Conservation (phyloP, 2,888 invertebrate genomes). For the Pollenia labialis region DNA sequence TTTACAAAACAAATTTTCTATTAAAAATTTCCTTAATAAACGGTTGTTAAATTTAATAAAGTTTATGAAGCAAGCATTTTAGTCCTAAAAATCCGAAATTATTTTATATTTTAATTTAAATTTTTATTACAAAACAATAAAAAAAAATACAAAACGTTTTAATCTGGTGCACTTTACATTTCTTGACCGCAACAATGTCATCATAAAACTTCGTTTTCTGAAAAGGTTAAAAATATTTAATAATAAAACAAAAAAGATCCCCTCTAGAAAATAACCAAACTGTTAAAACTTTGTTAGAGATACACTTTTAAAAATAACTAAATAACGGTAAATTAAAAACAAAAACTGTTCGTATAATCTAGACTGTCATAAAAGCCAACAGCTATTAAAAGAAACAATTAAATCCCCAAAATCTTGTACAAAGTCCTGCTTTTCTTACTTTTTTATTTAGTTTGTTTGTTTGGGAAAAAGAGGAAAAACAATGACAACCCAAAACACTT, state of each 20-base stretch:
- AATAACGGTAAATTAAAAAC: slow-evolving; percentile 19
- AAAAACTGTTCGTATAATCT: slow-evolving; percentile 45
- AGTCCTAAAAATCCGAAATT: no score
- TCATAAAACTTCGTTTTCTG: slow-evolving; percentile 1
- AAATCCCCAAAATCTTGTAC: slow-evolving; percentile 59
- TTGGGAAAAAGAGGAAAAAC: not conserved
- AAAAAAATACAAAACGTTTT: not conserved
- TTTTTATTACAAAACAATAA: not conserved
- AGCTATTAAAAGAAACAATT: slow-evolving; percentile 70
- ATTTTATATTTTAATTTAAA: no score
- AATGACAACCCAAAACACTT: slow-evolving; percentile 1
- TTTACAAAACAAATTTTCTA: no score
- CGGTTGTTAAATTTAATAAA: no score
- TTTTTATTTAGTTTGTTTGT: not conserved
- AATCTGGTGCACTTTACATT: not conserved
- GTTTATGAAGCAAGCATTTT: no score
- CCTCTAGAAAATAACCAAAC: slow-evolving; percentile 29
- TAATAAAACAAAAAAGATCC: slow-evolving; percentile 16
- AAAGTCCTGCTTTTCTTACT: slow-evolving; percentile 14
- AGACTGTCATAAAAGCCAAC: slow-evolving; percentile 69
- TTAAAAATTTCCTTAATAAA: no score
- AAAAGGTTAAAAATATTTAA: not conserved
- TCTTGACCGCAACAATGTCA: slow-evolving; percentile 43
- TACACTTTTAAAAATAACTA: slow-evolving; percentile 28
- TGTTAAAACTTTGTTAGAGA: slow-evolving; percentile 21